Conservation (phyloP, 2,113 vertebrate genomes). For the Macquaria australasica region DNA sequence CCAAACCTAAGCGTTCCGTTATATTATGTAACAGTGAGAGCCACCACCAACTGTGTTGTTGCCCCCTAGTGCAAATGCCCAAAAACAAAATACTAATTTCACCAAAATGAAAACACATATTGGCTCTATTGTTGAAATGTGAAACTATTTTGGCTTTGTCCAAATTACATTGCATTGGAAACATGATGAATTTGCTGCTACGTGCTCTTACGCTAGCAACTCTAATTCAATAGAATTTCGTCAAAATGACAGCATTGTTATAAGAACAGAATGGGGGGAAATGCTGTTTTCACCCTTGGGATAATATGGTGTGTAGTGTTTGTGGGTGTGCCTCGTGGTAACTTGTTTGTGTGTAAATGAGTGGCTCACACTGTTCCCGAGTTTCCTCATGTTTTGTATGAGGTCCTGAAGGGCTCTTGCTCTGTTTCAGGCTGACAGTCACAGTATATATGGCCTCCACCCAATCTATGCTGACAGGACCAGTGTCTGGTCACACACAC, state of each 20-base stretch:
- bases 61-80: too few species aligned
- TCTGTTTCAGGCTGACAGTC: constrained; percentile 32
- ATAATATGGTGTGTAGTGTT: background rate
- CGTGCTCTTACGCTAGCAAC: background rate
- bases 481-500: constrained; percentile 4
- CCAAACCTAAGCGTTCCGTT: background rate
- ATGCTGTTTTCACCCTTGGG: background rate
- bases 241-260: too few species aligned
- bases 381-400: constrained; percentile 12
- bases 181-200: background rate
- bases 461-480: background rate
- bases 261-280: background rate
- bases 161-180: background rate
- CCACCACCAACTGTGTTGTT: too few species aligned
- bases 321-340: background rate
- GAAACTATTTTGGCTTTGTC: background rate
- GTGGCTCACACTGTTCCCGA: background rate
- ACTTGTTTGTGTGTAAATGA: background rate
- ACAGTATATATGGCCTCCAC: constrained; percentile 7
- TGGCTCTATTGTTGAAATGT: background rate
- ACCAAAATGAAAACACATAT: background rate
- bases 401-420: constrained; percentile 4
- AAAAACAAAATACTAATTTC: background rate
- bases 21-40: too few species aligned
- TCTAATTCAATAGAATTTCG: background rate